Percentiles rank a stretch among this genome's conserved stretches.
Conservation (phyloP, 2,113 vertebrate genomes). For the Xiphophorus couchianus region DNA sequence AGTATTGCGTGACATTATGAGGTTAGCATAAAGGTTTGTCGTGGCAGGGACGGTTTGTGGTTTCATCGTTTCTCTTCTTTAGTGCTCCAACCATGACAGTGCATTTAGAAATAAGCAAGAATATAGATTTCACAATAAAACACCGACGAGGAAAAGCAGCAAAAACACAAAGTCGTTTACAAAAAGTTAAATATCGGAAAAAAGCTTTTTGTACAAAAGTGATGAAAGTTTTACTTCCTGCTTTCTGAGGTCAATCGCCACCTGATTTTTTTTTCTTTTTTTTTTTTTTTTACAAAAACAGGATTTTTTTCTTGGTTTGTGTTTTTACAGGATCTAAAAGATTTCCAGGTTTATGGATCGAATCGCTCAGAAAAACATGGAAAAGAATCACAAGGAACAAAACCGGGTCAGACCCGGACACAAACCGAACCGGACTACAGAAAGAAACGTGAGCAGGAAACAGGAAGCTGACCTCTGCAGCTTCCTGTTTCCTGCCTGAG, state of each 20-base stretch:
- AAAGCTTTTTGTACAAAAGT: conserved; percentile 80
- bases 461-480: conserved; percentile 5
- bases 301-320: conserved; percentile 69
- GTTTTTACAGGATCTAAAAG: conserved; percentile 85
- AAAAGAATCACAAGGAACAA: conserved; percentile 79
- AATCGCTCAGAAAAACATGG: conserved; percentile 82
- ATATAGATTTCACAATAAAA: conserved; percentile 83
- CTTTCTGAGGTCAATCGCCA: conserved; percentile 64
- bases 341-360: conserved; percentile 82
- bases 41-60: conserved; percentile 55
- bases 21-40: conserved; percentile 66
- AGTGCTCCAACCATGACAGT: conserved; percentile 81
- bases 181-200: conserved; percentile 84
- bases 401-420: conserved; percentile 75
- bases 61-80: conserved; percentile 63
- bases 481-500: conserved; percentile 24
- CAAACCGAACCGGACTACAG: conserved; percentile 38
- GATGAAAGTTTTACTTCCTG: conserved; percentile 70
- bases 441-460: conserved; percentile 5
- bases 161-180: conserved; percentile 76
- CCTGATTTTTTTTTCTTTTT: not conserved
- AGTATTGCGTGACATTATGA: conserved; percentile 9
- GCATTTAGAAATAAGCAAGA: conserved; percentile 82
- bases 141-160: conserved; percentile 75
- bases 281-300: conserved; percentile 79